Evolutionary conservation across 1,140 invertebrate species (phyloP).

Genomic region (Drosophila fuyamai): DNA sequence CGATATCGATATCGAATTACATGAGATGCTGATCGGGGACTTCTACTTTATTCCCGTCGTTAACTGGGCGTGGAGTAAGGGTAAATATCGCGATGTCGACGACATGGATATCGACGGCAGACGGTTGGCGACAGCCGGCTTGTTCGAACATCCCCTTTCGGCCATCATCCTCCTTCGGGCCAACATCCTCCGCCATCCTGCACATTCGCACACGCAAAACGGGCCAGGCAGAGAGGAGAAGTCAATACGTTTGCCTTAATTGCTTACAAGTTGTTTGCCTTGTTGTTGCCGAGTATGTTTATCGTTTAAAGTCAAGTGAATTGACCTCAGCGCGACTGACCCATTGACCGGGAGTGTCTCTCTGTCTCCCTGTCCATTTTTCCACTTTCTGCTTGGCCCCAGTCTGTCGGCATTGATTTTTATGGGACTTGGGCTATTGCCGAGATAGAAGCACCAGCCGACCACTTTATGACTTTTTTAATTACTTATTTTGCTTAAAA

Average conservation of each 20-base stretch:
- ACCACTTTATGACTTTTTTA: conserved; percentile 78
- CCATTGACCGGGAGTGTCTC: conserved; percentile 33
- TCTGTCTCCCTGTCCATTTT: background rate
- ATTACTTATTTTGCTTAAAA: conserved; percentile 81
- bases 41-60: conserved; percentile 14
- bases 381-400: conserved; percentile 43
- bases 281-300: conserved; percentile 65
- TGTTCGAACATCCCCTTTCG: conserved; percentile 25
- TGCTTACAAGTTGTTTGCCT: conserved; percentile 76
- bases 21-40: conserved; percentile 17
- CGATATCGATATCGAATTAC: conserved; percentile 17
- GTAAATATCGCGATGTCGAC: conserved; percentile 57
- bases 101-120: conserved; percentile 41
- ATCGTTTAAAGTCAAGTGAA: conserved; percentile 75
- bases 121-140: conserved; percentile 26
- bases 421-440: conserved; percentile 41
- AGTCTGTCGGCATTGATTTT: conserved; percentile 79
- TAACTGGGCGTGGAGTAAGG: conserved; percentile 1
- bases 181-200: conserved; percentile 8
- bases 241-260: conserved; percentile 78
- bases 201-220: conserved; percentile 35
- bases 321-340: conserved; percentile 57
- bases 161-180: conserved; percentile 2
- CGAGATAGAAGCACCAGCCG: conserved; percentile 39
- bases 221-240: conserved; percentile 26